phyloP scores from a whole-genome alignment of 2,113 vertebrate genomes.

The Microtus montanus region DNA sequence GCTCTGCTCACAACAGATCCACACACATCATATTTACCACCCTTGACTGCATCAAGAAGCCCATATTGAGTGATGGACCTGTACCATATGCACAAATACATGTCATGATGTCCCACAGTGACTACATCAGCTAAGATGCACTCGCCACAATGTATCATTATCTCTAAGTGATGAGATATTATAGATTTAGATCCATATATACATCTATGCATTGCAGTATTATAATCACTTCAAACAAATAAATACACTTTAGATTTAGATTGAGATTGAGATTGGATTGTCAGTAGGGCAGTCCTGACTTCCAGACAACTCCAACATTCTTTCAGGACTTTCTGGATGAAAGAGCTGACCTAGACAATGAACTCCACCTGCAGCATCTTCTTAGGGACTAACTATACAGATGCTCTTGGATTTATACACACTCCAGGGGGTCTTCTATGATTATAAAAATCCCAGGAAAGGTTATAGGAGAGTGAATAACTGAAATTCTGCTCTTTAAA shows the following conservation, averaged over 20 bases:
- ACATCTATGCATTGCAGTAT: not conserved
- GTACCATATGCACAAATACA: not conserved
- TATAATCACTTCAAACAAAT: not conserved
- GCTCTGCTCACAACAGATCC: not conserved
- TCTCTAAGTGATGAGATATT: too few species aligned
- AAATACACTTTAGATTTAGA: not conserved
- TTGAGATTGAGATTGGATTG: not conserved
- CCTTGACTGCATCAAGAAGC: not conserved
- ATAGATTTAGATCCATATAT: not conserved
- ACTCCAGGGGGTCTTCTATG: constrained; percentile 22
- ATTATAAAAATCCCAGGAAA: constrained; percentile 14
- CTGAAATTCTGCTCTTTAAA: constrained; percentile 56
- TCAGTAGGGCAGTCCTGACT: not conserved
- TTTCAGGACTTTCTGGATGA: not conserved
- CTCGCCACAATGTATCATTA: not conserved
- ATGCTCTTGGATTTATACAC: constrained; percentile 13
- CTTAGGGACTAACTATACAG: not conserved
- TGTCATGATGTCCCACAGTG: not conserved
- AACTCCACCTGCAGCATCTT: not conserved
- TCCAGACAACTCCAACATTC: not conserved
- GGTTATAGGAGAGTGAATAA: not conserved
- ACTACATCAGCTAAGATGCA: not conserved
- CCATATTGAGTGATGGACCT: not conserved
- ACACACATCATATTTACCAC: not conserved
- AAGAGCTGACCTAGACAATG: not conserved